A percentile compares a stretch with the other conserved stretches of the same genome.
These are phyloP conservation scores for Paraescarpia echinospica DNA, from an alignment of 1,140 invertebrate species.

Conservation along the genomic window DNA sequence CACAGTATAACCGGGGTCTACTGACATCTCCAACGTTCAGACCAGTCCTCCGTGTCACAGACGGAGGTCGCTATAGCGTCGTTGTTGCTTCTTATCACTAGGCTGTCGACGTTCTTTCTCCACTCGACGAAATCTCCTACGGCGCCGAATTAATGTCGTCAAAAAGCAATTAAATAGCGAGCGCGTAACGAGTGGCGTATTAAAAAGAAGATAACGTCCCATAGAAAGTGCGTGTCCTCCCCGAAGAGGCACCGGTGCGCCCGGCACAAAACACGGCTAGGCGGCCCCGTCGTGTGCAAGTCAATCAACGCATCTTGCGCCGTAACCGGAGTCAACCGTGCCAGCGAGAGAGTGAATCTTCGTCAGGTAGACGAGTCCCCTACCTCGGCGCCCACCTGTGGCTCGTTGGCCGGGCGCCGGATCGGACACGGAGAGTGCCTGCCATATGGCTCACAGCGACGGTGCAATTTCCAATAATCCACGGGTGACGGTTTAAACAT, in stretches of 20 bases:
- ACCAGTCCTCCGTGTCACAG: not conserved
- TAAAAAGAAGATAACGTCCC: not conserved
- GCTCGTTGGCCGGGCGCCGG: not conserved
- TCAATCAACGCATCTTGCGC: not conserved
- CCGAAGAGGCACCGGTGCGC: not conserved
- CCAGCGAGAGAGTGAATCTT: not conserved
- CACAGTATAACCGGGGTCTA: too few relatives aligned
- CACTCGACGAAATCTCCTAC: not conserved
- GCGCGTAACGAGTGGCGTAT: not conserved
- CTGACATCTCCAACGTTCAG: too few relatives aligned
- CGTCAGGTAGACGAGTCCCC: not conserved
- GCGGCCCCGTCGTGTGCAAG: not conserved
- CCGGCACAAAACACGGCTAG: not conserved
- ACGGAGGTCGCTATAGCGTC: not conserved
- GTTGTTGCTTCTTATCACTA: not conserved
- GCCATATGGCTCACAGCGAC: not conserved
- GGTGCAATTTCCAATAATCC: not conserved
- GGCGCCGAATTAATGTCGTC: not conserved
- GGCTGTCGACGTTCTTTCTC: not conserved
- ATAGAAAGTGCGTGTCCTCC: constrained; percentile 3
- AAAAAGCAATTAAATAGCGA: not conserved
- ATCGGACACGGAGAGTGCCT: not conserved
- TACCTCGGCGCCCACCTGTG: not conserved
- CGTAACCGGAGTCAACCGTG: not conserved
- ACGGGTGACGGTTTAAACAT: not conserved